Percentiles rank a stretch among this genome's conserved stretches.
Conservation (phyloP, 2,113 vertebrate genomes). For the Recurvirostra avosetta region DNA sequence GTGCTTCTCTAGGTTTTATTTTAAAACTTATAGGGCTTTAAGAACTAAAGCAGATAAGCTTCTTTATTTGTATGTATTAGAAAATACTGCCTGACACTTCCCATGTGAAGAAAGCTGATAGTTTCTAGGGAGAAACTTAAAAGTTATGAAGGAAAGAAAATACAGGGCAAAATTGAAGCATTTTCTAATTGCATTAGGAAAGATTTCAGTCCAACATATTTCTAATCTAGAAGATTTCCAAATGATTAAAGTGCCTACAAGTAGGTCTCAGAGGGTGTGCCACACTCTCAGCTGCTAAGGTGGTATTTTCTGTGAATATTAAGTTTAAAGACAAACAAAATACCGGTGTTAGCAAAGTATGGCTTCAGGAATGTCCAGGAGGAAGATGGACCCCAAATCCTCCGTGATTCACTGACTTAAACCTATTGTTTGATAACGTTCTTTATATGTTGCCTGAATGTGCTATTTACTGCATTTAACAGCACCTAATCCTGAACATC, state of each 20-base stretch:
- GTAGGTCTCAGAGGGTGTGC: neutral
- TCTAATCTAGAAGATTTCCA: neutral
- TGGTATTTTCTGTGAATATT: neutral
- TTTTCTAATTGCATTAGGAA: neutral
- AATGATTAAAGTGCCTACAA: neutral
- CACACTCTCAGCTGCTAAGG: neutral
- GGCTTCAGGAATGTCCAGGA: neutral
- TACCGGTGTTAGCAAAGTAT: neutral
- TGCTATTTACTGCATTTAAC: neutral
- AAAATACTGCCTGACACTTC: neutral
- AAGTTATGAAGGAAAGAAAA: neutral
- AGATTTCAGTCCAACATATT: neutral
- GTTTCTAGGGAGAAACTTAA: neutral
- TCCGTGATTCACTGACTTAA: neutral
- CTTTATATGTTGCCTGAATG: neutral
- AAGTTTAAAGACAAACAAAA: neutral
- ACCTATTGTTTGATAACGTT: neutral
- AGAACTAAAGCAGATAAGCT: slow-evolving; percentile 31
- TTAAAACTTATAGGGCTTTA: neutral
- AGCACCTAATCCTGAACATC: neutral
- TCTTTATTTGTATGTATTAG: slow-evolving; percentile 22
- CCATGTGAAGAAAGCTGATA: neutral
- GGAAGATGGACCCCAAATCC: neutral
- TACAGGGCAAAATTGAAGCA: neutral
- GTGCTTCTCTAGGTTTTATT: slow-evolving; percentile 2